These are phyloP conservation scores for Macrosoma leucophasiata DNA, from an alignment of 2,888 invertebrate species.

Conservation along the genomic window DNA sequence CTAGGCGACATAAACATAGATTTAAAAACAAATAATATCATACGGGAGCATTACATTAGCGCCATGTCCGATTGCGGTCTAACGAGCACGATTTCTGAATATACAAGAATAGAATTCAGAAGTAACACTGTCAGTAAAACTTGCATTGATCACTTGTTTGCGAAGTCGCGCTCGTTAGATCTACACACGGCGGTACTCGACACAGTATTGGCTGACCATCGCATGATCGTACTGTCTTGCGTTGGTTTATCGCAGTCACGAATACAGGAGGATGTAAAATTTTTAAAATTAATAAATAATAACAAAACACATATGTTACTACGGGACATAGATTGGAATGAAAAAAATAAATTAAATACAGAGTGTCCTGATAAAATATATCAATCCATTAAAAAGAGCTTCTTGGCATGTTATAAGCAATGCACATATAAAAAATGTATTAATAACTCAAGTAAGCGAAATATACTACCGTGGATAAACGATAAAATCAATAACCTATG, in stretches of 20 bases:
- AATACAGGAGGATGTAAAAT: conserved; percentile 2
- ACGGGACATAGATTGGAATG: neutral
- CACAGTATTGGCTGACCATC: conserved; percentile 15
- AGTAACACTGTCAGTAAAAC: conserved; percentile 9
- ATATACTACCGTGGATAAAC: too few species aligned
- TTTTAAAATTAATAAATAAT: neutral
- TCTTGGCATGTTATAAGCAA: too few species aligned
- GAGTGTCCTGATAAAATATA: conserved; percentile 3
- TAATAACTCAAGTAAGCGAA: too few species aligned
- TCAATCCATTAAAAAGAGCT: conserved; percentile 1
- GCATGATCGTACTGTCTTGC: conserved; percentile 7
- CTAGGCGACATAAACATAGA: conserved; percentile 17
- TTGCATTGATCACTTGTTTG: conserved; percentile 22
- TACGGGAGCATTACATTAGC: conserved; percentile 7
- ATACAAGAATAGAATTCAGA: conserved; percentile 14
- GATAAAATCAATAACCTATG: too few species aligned
- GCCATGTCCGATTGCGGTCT: conserved; percentile 11
- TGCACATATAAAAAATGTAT: too few species aligned
- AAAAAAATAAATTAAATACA: neutral
- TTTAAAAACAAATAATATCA: conserved; percentile 2
- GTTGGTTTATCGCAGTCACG: too few species aligned
- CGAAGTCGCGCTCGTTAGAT: conserved; percentile 11
- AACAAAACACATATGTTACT: neutral
- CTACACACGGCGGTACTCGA: conserved; percentile 18
- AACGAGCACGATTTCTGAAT: conserved; percentile 12